Base-by-base conservation (phyloP, 2,888 invertebrate species). In the Choreutis nemorana region DNA sequence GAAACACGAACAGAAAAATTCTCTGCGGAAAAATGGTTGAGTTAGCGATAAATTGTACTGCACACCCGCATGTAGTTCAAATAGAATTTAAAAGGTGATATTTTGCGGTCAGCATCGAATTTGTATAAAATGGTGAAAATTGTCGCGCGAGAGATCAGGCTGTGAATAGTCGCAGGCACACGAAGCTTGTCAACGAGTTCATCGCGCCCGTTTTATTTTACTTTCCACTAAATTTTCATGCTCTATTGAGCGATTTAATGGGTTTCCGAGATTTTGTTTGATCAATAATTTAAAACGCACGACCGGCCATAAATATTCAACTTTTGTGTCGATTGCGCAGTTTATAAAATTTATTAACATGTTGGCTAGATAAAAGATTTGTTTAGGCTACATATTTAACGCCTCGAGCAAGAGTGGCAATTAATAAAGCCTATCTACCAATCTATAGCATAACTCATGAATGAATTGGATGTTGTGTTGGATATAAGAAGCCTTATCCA, bases 1-100 rank as follows among this genome's bases (percentile, higher is more conserved):
- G 65, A 91, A 92, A 65, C 94, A 94, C 32, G 85, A 81, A 63
- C 93, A 94, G 55, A 79, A 83, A 65, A 90, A 93, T 33, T 84
- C 83, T 50, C 91, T 91, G 81, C 23, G 39, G n/a, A n/a, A n/a
- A n/a, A n/a, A 42, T 42, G 41, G 37, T 34, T 30, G 30, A 30
- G 26, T 37, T 9, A 42, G 40, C 36, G 20, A 48, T 48, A 45
- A 42, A 48, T 48, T 40, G 13, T 21, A 14, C 22, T 15, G 14
- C 8, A 14, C 23, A 12, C 8, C 23, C 28, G 29, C 13, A 14
- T 28, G 33, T 18, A 18, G 18, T 6, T 18, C 28, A 37, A 29
- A 32, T 34, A 44, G 43, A 35, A 34, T 41, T 38, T 39, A 35
- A 26, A 38, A 24, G 30, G 33, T 33, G 32, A 33, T 34, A 41